Evolutionary conservation across 2,797 vertebrate species (phyloP).

Genomic region (Myiothlypis coronata): DNA sequence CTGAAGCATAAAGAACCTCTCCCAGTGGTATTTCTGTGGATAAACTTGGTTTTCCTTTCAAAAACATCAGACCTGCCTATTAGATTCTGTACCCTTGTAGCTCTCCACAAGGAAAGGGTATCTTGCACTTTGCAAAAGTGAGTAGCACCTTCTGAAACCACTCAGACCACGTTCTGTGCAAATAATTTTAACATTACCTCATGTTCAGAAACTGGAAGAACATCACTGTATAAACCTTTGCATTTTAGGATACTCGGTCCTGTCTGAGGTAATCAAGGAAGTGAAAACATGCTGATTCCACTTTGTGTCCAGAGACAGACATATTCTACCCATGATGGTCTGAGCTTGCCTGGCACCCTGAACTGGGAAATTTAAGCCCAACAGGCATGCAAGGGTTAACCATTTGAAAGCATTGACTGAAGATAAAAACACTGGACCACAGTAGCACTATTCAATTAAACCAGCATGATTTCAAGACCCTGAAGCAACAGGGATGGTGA

Average conservation of each 20-base stretch:
- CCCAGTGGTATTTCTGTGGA: neutral
- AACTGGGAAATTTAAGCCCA: neutral
- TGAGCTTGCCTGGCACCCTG: neutral
- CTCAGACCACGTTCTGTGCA: neutral
- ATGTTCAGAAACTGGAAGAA: neutral
- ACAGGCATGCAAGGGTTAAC: neutral
- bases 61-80: neutral
- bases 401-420: neutral
- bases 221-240: neutral
- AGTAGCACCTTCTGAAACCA: neutral
- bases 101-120: neutral
- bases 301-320: neutral
- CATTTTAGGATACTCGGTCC: neutral
- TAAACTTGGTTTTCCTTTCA: neutral
- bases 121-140: neutral
- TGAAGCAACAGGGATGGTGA: neutral
- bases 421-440: neutral
- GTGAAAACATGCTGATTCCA: neutral
- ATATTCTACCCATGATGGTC: neutral
- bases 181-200: neutral
- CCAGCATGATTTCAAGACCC: neutral
- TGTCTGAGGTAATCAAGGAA: neutral
- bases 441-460: neutral
- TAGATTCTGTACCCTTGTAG: neutral
- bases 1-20: neutral